Conservation (phyloP, 2,113 vertebrate genomes). For the Eurypyga helias region DNA sequence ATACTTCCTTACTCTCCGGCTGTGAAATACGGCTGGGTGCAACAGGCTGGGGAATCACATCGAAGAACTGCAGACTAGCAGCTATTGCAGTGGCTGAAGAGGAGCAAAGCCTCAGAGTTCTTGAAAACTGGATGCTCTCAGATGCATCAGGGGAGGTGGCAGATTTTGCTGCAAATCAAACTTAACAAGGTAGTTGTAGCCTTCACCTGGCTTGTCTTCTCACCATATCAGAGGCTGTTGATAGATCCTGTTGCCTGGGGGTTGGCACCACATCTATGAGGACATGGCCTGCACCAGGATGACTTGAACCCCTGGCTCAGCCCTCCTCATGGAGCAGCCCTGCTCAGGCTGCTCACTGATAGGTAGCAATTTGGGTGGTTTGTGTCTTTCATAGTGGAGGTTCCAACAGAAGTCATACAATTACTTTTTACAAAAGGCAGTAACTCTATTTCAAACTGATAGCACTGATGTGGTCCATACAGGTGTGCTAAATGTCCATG, state of each 20-base stretch:
- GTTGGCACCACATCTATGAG: neutral
- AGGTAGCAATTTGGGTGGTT: neutral
- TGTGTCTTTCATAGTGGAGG: neutral
- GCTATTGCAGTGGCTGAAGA: neutral
- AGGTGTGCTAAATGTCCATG: neutral
- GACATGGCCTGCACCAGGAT: neutral
- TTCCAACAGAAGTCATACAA: neutral
- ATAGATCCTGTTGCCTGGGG: neutral
- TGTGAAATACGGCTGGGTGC: neutral
- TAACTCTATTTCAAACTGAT: neutral
- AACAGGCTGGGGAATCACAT: neutral
- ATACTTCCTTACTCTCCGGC: neutral
- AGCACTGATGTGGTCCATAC: neutral
- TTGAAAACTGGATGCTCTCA: neutral
- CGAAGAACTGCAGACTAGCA: neutral
- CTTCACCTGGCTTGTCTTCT: neutral
- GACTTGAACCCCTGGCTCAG: neutral
- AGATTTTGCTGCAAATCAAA: neutral
- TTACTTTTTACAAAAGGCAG: neutral
- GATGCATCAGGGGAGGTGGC: neutral
- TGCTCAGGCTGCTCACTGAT: neutral
- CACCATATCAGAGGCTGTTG: neutral
- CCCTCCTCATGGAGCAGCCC: fast-evolving
- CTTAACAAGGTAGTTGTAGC: neutral
- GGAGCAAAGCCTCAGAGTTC: neutral